Evolutionary conservation across 2,113 vertebrate species (phyloP).

Genomic region (Spheniscus mendiculus): DNA sequence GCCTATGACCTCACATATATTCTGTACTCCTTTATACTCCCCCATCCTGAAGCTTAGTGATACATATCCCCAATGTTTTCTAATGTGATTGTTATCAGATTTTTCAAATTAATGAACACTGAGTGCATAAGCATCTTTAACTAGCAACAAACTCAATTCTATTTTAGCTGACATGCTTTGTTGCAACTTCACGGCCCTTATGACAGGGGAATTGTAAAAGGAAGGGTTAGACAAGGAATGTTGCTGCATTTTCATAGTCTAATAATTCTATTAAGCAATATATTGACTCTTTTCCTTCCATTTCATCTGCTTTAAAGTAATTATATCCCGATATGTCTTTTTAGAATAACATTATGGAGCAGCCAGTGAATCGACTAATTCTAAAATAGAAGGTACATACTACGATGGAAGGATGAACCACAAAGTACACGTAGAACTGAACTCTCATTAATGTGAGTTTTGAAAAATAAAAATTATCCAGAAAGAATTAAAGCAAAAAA

Average conservation of each 20-base stretch:
- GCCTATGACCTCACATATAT: neutral
- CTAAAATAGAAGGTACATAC: neutral
- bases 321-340: neutral
- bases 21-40: neutral
- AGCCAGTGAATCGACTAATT: neutral
- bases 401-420: neutral
- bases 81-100: neutral
- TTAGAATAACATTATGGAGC: neutral
- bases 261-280: neutral
- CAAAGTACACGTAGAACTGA: neutral
- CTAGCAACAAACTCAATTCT: neutral
- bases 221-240: neutral
- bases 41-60: neutral
- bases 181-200: neutral
- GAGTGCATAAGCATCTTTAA: neutral
- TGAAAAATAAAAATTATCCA: neutral
- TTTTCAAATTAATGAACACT: neutral
- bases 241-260: neutral
- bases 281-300: neutral
- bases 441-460: neutral
- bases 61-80: neutral
- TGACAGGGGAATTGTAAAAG: neutral
- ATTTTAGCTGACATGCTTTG: neutral
- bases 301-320: neutral
- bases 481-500: neutral